Evolutionary conservation across 2,113 vertebrate species (phyloP), one percentile per base, ranked within the genome.

Genomic region (Rhinolophus sinicus): DNA sequence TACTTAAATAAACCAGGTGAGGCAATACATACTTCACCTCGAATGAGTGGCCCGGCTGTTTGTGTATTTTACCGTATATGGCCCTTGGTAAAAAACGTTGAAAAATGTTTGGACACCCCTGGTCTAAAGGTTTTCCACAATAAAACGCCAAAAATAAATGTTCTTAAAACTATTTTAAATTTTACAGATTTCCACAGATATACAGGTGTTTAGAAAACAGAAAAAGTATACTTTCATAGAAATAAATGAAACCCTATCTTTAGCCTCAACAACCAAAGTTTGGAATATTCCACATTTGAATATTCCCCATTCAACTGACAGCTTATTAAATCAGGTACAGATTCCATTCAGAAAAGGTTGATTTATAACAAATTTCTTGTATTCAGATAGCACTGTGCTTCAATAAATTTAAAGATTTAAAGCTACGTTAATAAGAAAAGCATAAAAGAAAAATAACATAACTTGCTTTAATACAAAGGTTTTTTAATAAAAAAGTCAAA

Each of bases 401-500:
- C 44, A 77, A 81, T 75, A 97, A 40, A 82, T 65, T 88, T 80
- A 88, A 95, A 96, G 28, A 82, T 40, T 94, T 95, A 95, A 96
- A 96, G 64, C 54, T 87, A 52, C 50, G 73, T 78, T 78, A 95
- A 44, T 64, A 95, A 94, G 67, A 95, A 97, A 87, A 95, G 58
- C 82, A 87, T 92, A 82, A 93, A 97, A 92, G 93, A 96, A 97
- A 96, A 96, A 90, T 94, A 97, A 91, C 89, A 77, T 97, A 97
- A 96, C 58, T 97, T 92, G 81, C 76, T 97, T 97, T 95, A 90
- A 93, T 98, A 96, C 76, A 97, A 97, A 97, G 40, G 24, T 60
- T 97, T 98, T 98, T 97, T 97, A 96, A 97, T 94, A 87, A 97
- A 97, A 97, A 97, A 78, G 81, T 86, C 73, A 83, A 92, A 90